Evolutionary conservation across 2,113 vertebrate species (phyloP), one percentile per base, ranked within the genome.

Genomic region (Pipra filicauda): DNA sequence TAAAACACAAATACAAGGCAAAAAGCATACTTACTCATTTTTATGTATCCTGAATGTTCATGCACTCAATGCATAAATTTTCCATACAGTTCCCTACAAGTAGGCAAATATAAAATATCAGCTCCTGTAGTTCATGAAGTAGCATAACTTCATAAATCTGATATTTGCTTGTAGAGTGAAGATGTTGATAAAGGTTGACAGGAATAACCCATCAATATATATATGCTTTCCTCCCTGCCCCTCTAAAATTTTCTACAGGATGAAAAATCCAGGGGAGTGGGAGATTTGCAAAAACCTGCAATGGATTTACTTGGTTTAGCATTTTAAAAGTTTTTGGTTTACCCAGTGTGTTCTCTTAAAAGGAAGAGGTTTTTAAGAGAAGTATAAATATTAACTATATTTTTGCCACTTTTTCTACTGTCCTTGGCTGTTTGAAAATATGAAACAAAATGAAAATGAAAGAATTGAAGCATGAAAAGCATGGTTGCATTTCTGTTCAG

Each of bases 21-120:
- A 88, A 94, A 93, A 85, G 44, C 41, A 80, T 51, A 39, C 54
- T 94, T 81, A 82, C 22, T 92, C 93, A 91, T 92, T 95, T 95
- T 97, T 89, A 96, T 95, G 70, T 52, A 57, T 30, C 39, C 54
- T 87, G 70, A 78, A 91, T 75, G 77, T 71, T 93, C 83, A 69
- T 76, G 15, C 33, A 69, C 31, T 75, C 52, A 61, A 69, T 69
- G 21, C 78, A 89, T 95, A 94, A 91, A 89, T 91, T 95, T 93
- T 85, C 82, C 85, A 28, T 71, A 62, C 6, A 27, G 57, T 69
- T 92, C 72, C 11, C 73, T 89, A 69, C 65, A 89, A 92, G 52
- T 20, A 92, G 22, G 23, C 5, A 87, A 93, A 91, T 64, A 92
- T 26, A 87, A 92, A 93, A 91, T 88, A 86, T 48, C 52, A 64